Evolutionary conservation across 2,113 vertebrate genomes (phyloP), one percentile per base, ranked within the genome.

Genomic region (Erinaceus europaeus): DNA sequence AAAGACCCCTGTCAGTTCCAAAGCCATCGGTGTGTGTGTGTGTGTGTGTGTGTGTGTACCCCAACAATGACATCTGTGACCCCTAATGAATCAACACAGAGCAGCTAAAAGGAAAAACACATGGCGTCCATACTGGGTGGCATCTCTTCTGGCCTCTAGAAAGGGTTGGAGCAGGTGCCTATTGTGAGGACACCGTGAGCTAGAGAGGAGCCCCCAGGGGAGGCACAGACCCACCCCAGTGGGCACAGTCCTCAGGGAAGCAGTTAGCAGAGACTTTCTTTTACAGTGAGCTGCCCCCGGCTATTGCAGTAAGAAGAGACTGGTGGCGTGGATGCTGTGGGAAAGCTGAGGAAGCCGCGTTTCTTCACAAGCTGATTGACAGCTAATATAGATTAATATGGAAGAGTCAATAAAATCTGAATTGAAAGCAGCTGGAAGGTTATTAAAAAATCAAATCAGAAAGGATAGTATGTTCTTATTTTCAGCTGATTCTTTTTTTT

Each of bases 341-440:
- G 42, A 88, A 83, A 88, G 29, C 50, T 72, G 52, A 91, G 89
- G 57, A 77, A 82, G 71, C 13, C 67, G 6, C 32, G 38, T 67
- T 86, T 86, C 68, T 90, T 86, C 65, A 90, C 57, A 79, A 85
- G 83, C 40, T 87, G 74, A 93, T 89, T 89, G 94, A 74, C 91
- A 94, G 59, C 74, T 74, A 92, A 74, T 89, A 36, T 86, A 77
- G 42, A 92, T 93, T 84, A 87, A 75, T 90, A 82, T 84, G 59
- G 86, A 88, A 80, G 25, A 82, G 67, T 90, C 82, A 78, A 84
- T 94, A 88, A 87, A 91, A 44, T 44, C 44, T 84, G 80, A 94
- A 95, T 93, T 89, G 84, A 93, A 95, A 90, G 74, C 94, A 95
- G 77, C 78, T 94, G 92, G 65, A 82, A 94, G 78, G 48, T 94